phyloP scores from a whole-genome alignment of 2,113 vertebrate genomes.

The Marmota monax region DNA sequence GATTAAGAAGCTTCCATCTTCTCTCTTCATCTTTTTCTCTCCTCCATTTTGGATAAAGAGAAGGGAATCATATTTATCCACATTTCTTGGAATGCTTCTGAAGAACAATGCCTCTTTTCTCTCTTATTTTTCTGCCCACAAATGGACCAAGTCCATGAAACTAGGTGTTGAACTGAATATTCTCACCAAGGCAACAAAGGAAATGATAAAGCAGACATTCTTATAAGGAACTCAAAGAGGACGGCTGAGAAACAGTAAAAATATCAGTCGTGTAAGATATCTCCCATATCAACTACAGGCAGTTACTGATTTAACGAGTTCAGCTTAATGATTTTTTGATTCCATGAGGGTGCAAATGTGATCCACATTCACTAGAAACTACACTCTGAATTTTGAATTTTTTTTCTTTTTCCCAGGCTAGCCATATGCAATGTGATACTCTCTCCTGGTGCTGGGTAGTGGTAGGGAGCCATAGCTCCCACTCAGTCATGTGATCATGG shows the following conservation, averaged over 20 bases:
- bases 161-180: neutral
- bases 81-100: neutral
- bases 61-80: neutral
- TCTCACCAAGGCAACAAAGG: neutral
- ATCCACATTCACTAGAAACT: neutral
- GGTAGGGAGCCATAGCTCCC: neutral
- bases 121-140: neutral
- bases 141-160: neutral
- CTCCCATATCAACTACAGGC: neutral
- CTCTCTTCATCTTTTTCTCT: neutral
- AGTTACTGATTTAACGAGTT: neutral
- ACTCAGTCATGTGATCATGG: neutral
- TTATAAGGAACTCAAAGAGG: neutral
- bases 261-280: neutral
- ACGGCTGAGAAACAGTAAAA: neutral
- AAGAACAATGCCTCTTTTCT: neutral
- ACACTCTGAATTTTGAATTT: neutral
- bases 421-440: neutral
- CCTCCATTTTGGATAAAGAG: neutral
- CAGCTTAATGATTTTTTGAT: neutral
- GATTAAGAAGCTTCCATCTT: neutral
- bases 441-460: neutral
- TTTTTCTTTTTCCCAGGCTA: neutral
- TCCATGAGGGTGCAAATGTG: neutral
- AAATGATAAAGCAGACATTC: neutral